These are phyloP conservation scores for Halocaridina rubra DNA, from an alignment of 2,888 invertebrate species.

Conservation along the genomic window DNA sequence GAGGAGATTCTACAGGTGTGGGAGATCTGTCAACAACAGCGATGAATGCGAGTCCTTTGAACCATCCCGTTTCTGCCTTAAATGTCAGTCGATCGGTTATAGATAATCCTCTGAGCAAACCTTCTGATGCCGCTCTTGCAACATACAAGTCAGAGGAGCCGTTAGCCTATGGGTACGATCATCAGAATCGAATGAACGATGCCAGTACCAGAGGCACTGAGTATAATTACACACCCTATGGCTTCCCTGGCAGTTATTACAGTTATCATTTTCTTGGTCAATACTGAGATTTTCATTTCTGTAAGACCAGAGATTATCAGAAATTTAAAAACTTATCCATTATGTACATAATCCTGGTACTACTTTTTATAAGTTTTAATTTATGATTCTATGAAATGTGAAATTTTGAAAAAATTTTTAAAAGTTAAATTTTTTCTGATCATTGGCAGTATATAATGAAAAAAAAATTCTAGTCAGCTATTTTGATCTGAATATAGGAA, in stretches of 20 bases:
- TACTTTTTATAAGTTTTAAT: no score
- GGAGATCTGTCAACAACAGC: slow-evolving; percentile 17
- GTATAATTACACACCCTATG: slow-evolving; percentile 62
- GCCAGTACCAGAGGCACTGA: slow-evolving; percentile 36
- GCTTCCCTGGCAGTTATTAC: slow-evolving; percentile 60
- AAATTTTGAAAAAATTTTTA: background rate
- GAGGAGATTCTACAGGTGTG: slow-evolving; percentile 9
- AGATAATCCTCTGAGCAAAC: slow-evolving; percentile 23
- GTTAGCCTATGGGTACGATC: slow-evolving; percentile 51
- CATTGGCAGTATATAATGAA: no score
- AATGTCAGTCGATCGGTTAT: slow-evolving; percentile 16
- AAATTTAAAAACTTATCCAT: background rate
- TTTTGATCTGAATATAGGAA: no score
- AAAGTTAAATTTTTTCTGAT: no score
- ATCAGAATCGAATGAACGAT: slow-evolving; percentile 55
- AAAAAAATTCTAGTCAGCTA: no score
- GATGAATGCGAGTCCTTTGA: slow-evolving; percentile 38
- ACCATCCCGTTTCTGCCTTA: slow-evolving; percentile 31
- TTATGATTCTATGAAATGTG: background rate
- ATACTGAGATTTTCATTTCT: slow-evolving; percentile 29
- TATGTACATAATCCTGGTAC: background rate
- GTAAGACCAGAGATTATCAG: background rate
- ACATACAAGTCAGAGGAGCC: slow-evolving; percentile 59
- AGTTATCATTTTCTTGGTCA: slow-evolving; percentile 63
- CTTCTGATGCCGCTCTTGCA: slow-evolving; percentile 21